A percentile compares a stretch with the other conserved stretches of the same genome.
These are phyloP conservation scores for Nothocercus nigrocapillus DNA, from an alignment of 2,113 vertebrate genomes.

Conservation along the genomic window DNA sequence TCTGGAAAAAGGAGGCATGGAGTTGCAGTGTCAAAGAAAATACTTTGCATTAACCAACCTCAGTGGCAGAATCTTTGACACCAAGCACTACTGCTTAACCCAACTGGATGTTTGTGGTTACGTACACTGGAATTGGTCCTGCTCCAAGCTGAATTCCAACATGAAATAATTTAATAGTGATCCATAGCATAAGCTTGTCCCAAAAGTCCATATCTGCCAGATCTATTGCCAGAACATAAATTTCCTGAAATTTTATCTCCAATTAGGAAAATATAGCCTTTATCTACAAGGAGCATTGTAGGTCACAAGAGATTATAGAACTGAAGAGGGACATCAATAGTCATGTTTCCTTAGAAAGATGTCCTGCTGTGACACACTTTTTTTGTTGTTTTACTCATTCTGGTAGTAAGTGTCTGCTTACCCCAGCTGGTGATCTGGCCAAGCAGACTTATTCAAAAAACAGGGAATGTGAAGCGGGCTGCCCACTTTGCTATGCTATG, in stretches of 20 bases:
- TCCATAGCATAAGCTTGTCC: neutral
- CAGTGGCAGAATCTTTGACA: neutral
- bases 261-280: neutral
- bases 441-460: neutral
- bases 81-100: neutral
- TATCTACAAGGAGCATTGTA: neutral
- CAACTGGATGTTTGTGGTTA: neutral
- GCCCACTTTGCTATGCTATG: neutral
- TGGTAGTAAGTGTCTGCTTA: neutral
- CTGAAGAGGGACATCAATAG: neutral
- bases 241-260: neutral
- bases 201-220: neutral
- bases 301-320: neutral
- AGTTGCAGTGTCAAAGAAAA: neutral
- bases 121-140: neutral
- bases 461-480: neutral
- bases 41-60: neutral
- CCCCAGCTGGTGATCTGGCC: neutral
- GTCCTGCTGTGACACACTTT: neutral
- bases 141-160: neutral
- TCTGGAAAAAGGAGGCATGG: neutral
- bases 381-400: neutral
- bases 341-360: neutral
- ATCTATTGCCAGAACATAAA: neutral
- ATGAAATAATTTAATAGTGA: neutral